Evolutionary conservation across 2,113 vertebrate genomes (phyloP).

Genomic region (Microcebus griseorufus): DNA sequence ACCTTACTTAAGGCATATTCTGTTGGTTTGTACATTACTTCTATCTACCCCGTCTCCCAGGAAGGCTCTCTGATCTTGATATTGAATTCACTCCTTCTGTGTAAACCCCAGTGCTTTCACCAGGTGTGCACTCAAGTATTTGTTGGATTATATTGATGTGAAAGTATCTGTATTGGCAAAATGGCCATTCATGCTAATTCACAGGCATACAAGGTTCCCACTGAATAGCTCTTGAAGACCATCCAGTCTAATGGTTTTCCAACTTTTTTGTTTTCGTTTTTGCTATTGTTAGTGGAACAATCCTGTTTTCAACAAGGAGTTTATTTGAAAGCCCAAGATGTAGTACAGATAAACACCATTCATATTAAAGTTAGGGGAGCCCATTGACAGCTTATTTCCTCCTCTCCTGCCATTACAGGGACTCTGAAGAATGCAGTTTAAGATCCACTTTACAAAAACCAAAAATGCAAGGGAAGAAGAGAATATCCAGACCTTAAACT

Average conservation of each 20-base stretch:
- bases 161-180: neutral
- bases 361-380: neutral
- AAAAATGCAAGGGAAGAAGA: neutral
- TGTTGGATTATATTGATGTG: neutral
- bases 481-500: neutral
- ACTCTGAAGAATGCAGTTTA: neutral
- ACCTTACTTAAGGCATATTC: neutral
- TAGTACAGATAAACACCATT: neutral
- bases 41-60: neutral
- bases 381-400: neutral
- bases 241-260: neutral
- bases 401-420: neutral
- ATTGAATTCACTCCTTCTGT: constrained; percentile 13
- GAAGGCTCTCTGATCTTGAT: neutral
- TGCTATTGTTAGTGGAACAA: neutral
- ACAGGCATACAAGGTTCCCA: neutral
- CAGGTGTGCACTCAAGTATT: neutral
- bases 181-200: neutral
- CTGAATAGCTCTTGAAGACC: neutral
- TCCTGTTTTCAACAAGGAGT: neutral
- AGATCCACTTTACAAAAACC: neutral
- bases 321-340: neutral
- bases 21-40: neutral
- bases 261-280: neutral
- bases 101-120: neutral